A percentile compares a stretch with the other conserved stretches of the same genome.
Conservation (phyloP, 2,113 vertebrate species). For the Sylvia atricapilla region DNA sequence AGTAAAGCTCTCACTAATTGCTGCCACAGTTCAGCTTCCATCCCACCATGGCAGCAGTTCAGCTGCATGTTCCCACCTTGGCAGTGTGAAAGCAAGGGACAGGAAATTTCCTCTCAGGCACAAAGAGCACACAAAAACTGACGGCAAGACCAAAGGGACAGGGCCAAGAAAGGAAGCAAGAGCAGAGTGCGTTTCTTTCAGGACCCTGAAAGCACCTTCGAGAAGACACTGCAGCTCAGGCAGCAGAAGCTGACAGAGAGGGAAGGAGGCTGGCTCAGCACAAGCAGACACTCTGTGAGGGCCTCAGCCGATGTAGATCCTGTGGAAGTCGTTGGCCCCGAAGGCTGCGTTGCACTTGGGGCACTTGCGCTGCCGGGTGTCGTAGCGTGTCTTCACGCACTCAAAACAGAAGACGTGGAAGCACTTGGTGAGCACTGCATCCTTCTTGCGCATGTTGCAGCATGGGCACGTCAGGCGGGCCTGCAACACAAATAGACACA, state of each 20-base stretch:
- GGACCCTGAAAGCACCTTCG: too few relatives aligned
- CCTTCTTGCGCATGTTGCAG: conserved; percentile 96
- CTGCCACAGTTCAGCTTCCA: neutral
- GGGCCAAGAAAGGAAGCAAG: too few relatives aligned
- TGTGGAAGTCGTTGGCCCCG: conserved; percentile 95
- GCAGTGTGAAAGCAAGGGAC: neutral
- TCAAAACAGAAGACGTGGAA: conserved; percentile 98
- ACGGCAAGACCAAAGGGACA: too few relatives aligned
- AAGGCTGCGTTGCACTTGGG: conserved; percentile 97
- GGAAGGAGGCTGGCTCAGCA: too few relatives aligned
- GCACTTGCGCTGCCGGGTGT: conserved; percentile 95
- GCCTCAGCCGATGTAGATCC: conserved; percentile 92
- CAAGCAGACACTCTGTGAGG: too few relatives aligned
- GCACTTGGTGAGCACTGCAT: conserved; percentile 94
- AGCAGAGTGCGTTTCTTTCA: too few relatives aligned
- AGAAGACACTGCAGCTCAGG: too few relatives aligned
- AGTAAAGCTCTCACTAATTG: neutral
- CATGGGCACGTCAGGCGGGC: conserved; percentile 93
- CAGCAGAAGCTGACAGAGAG: too few relatives aligned
- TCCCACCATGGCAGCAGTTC: neutral
- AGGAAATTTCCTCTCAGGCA: neutral
- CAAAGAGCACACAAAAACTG: neutral
- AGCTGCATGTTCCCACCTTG: neutral
- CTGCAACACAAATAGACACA: conserved; percentile 64
- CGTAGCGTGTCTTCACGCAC: conserved; percentile 93